These are phyloP conservation scores for Machaerirhynchus nigripectus DNA, from an alignment of 2,113 vertebrate species.

Conservation along the genomic window DNA sequence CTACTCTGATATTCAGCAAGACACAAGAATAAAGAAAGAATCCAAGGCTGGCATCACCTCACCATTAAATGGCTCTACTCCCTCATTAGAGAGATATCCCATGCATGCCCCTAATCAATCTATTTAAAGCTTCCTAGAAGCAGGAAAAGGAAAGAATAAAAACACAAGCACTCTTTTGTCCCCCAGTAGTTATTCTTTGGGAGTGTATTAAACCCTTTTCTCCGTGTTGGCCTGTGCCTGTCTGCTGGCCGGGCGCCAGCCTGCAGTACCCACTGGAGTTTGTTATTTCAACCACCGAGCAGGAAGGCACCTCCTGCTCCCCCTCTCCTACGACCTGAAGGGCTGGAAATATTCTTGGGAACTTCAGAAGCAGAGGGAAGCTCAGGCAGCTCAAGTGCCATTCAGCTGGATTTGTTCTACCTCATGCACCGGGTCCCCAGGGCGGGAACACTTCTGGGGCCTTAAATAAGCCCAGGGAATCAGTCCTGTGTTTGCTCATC, in stretches of 20 bases:
- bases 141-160: constrained; percentile 73
- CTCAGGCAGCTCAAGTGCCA: not conserved
- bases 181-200: constrained; percentile 66
- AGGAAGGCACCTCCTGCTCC: not conserved
- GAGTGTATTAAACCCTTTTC: constrained; percentile 65
- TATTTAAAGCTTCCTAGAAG: constrained; percentile 76
- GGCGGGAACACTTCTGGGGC: fast-evolving
- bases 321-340: not conserved
- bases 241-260: constrained; percentile 56
- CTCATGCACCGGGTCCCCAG: fast-evolving
- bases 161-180: constrained; percentile 73
- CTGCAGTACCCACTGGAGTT: constrained; percentile 58
- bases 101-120: constrained; percentile 63
- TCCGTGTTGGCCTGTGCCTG: constrained; percentile 50
- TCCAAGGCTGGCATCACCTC: constrained; percentile 36
- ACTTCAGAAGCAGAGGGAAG: not conserved
- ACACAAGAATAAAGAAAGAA: constrained; percentile 19
- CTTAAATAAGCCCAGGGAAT: fast-evolving
- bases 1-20: constrained; percentile 13
- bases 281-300: constrained; percentile 10
- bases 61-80: constrained; percentile 47
- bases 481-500: fast-evolving
- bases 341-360: not conserved
- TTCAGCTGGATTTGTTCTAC: constrained; percentile 25
- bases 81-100: constrained; percentile 72